Evolutionary conservation across 2,888 invertebrate genomes (phyloP).

Genomic region (Lycaena phlaeas): DNA sequence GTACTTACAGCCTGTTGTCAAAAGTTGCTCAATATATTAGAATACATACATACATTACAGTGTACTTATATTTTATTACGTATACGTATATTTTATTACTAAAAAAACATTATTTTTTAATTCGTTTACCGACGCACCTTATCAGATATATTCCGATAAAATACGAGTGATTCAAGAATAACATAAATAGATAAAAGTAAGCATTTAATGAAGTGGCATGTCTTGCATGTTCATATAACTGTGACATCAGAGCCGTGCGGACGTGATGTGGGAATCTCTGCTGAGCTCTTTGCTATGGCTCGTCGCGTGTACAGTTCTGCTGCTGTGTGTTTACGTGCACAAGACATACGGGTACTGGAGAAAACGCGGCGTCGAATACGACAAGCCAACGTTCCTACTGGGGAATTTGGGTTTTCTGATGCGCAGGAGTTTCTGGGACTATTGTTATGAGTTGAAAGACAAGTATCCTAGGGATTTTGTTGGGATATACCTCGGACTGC

Average conservation of each 20-base stretch:
- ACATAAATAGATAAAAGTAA: no score
- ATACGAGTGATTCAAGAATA: no score
- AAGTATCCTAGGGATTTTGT: constrained; percentile 36
- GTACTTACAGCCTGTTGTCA: no score
- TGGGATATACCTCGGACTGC: constrained; percentile 42
- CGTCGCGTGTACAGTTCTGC: constrained; percentile 20
- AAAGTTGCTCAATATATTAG: no score
- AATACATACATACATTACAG: no score
- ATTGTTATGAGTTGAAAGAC: constrained; percentile 29
- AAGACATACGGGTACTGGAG: constrained; percentile 45
- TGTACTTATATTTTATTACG: no score
- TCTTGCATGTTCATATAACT: no score
- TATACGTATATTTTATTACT: no score
- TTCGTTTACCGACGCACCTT: no score
- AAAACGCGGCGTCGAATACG: constrained; percentile 38
- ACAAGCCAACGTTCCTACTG: constrained; percentile 34
- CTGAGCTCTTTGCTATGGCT: constrained; percentile 8
- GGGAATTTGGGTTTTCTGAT: constrained; percentile 42
- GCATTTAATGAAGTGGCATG: no score
- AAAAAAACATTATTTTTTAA: no score
- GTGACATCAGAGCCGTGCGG: neutral
- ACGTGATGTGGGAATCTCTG: neutral
- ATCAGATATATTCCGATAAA: no score
- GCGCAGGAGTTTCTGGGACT: constrained; percentile 40
- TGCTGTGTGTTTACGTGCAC: constrained; percentile 29